Base-by-base conservation (phyloP, 92 coral and sea anemone species). In the Diadumene lineata region DNA sequence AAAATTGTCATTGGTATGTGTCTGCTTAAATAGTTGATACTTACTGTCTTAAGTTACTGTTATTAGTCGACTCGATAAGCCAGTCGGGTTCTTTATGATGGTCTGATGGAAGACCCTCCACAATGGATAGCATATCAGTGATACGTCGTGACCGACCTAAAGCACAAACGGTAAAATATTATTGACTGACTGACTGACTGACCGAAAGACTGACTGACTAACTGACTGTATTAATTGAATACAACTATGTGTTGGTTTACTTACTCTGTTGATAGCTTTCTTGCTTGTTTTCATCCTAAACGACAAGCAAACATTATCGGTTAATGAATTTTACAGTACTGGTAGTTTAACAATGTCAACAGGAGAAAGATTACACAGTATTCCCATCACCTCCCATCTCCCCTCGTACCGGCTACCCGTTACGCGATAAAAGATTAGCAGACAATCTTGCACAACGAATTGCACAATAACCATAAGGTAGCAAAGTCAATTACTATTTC, bases 61-160 rank as follows among this genome's bases (percentile, higher is more conserved):
- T 38, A 21, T 72, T 56, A 28, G 31, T 27, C 1, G 50, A n/a
- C 11, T 38, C 1, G 15, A 11, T 43, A 22, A 78, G 69, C 82
- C 82, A 78, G 17, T 56, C 50, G 1, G 82, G 82, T 17, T 57
- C 61, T 7, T 78, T 78, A 23, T 26, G 25, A 31, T 64, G 34
- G 43, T 86, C 87, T 9, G 80, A 72, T 17, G 87, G 78, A 53
- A 43, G 75, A 28, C 97, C 90, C 34, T 81, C 92, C 11, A 88
- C 85, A 7, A 87, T 80, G 27, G 83, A 75, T n/a, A 91, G 29
- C 93, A 91, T 91, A 31, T 91, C 92, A 28, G 51, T 80, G 43
- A 84, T 82, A 38, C 93, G 85, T n/a, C 85, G 76, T 34, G 83
- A 86, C 24, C 80, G 92, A 53, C 81, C 97, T 91, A 68, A 56